Evolutionary conservation across 2,888 invertebrate species (phyloP), one percentile per base, ranked within the genome.

Genomic region (Dorcus hopei): DNA sequence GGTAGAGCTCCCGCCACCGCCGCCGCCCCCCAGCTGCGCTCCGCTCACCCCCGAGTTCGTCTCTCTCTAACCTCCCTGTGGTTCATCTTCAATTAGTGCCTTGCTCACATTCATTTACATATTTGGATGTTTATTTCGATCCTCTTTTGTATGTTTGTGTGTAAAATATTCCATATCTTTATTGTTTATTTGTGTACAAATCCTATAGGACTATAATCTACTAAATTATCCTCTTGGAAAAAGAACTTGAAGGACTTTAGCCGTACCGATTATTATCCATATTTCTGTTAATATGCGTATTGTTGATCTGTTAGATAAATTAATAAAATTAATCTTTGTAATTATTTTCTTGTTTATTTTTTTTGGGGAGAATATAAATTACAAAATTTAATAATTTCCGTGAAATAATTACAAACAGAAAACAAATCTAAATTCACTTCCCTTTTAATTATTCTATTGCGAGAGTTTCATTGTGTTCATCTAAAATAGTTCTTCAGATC

Each of bases 11-110:
- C 60, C 61, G 75, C 80, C 81, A 9, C 79, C 80, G n/a, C 80
- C 81, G 1, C 85, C 86, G 3, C 84, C 85, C 6, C 85, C 85
- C 48, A 74, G 78, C 65, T 82, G 83, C 72, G 83, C 72, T 65
- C 81, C 83, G 67, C 81, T 79, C 64, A 82, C 82, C 54, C 83
- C 83, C 66, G 83, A 83, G 75, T 83, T 82, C 68, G 82, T 83
- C 71, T 83, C 83, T 68, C 81, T 83, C 70, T 83, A 80, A 59
- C 73, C 73, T 71, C 74, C 66, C 71, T 74, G 74, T 76, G 75
- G 75, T 76, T 74, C 69, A 75, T 76, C 76, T 77, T 77, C 76
- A 75, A 78, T 78, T 79, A 79, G 78, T 79, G 78, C 78, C 78
- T 79, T 77, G 77, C 77, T 77, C 77, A 77, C 68, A 65, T 65